phyloP scores from a whole-genome alignment of 1,140 invertebrate genomes.

The Heliothis subflexa region DNA sequence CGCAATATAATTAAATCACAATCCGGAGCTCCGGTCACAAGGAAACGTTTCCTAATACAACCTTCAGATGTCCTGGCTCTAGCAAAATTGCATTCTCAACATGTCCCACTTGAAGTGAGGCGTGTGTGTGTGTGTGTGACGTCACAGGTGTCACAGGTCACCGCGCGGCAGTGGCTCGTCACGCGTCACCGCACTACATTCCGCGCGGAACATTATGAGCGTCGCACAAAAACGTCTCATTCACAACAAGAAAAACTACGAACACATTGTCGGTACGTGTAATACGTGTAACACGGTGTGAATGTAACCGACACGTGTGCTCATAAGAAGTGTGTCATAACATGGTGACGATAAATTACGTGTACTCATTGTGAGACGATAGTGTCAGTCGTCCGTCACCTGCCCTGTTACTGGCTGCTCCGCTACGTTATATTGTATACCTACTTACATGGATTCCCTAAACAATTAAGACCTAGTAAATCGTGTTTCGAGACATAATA shows the following conservation, averaged over 20 bases:
- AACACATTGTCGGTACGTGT: neutral
- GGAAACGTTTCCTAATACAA: slow-evolving; percentile 8
- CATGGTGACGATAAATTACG: neutral
- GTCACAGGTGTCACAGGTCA: slow-evolving; percentile 20
- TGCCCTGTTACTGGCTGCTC: too few relatives aligned
- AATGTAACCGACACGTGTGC: neutral
- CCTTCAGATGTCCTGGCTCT: neutral
- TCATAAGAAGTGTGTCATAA: slow-evolving; percentile 13
- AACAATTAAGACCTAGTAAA: too few relatives aligned
- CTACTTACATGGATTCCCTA: too few relatives aligned
- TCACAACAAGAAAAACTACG: neutral
- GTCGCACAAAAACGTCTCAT: slow-evolving; percentile 6
- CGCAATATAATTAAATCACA: neutral
- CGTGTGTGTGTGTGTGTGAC: neutral
- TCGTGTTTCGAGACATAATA: too few relatives aligned
- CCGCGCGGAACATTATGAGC: slow-evolving; percentile 15
- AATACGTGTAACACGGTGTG: neutral
- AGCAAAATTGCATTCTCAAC: slow-evolving; percentile 29
- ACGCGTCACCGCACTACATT: slow-evolving; percentile 10
- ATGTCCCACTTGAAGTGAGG: neutral
- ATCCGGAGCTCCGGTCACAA: neutral
- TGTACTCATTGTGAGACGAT: neutral
- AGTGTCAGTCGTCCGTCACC: too few relatives aligned
- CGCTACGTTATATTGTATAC: too few relatives aligned
- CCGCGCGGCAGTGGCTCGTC: slow-evolving; percentile 9